Evolutionary conservation across 1,140 invertebrate genomes (phyloP), one percentile per base, ranked within the genome.

Genomic region (Nasonia longicornis): DNA sequence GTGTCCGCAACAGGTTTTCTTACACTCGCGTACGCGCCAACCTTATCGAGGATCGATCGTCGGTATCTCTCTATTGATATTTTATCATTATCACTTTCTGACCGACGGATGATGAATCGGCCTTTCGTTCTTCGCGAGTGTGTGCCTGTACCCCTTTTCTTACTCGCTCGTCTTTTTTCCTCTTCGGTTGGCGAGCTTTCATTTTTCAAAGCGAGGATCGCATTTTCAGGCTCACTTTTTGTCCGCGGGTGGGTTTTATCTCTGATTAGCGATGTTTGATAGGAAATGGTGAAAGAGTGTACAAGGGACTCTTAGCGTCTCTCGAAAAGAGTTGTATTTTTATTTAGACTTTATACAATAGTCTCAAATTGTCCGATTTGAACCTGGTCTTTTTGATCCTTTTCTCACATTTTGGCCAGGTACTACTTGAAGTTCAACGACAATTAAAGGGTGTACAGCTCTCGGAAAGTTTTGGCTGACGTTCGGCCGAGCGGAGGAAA

Each of bases 61-160:
- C 29, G 69, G 48, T 58, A 72, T 79, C 52, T 58, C 16, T 79
- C 48, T 71, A 79, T 79, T 79, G 67, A 79, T 79, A 79, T 71
- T 71, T 79, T 72, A 79, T 79, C 67, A 38, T 79, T 79, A 79
- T 72, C 69, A 71, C 45, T 70, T 38, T 45, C 52, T n/a, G 42
- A 35, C 20, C 64, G 48, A 16, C 12, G 38, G 58, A 71, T 71
- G 69, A 79, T 79, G 66, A 79, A 79, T 79, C 29, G 42, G 64
- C 64, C 38, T 45, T 77, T 69, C 63, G 38, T 63, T 12, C n/a
- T 45, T n/a, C 14, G 52, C 20, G 3, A 58, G 16, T 58, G 20
- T 58, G 20, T 16, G 16, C 20, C 16, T 58, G 26, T 26, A 58
- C 6, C 6, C 52, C 52, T 58, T 16, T 58, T 58, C 52, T 48